Percentiles rank a stretch among this genome's conserved stretches.
phyloP scores from a whole-genome alignment of 2,888 invertebrate genomes.

The Dryomyza anilis region DNA sequence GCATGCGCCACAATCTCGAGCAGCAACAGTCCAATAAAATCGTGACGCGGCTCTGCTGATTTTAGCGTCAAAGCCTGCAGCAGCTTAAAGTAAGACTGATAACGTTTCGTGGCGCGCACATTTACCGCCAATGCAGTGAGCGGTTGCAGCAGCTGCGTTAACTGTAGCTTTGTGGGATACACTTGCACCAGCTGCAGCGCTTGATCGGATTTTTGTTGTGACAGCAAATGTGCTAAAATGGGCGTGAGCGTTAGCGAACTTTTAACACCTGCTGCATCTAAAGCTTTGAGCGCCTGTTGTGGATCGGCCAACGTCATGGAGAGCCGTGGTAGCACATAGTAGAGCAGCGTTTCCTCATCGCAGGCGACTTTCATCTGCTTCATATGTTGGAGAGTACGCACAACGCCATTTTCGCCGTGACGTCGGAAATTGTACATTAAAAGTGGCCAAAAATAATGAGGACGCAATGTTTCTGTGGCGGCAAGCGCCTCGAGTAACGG shows the following conservation, averaged over 20 bases:
- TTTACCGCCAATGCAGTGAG: constrained; percentile 62
- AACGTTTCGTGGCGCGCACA: constrained; percentile 60
- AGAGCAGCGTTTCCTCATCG: constrained; percentile 66
- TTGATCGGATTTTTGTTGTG: constrained; percentile 45
- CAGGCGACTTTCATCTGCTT: constrained; percentile 63
- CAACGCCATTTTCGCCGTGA: constrained; percentile 64
- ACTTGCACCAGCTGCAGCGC: constrained; percentile 43
- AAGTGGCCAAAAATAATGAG: constrained; percentile 74
- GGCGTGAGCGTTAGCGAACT: constrained; percentile 46
- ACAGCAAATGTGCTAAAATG: constrained; percentile 49
- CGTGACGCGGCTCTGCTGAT: constrained; percentile 62
- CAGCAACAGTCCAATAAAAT: constrained; percentile 67
- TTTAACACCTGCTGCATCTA: constrained; percentile 48
- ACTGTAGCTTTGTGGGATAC: constrained; percentile 64
- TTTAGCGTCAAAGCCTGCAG: constrained; percentile 63
- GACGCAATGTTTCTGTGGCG: constrained; percentile 54
- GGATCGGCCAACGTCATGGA: constrained; percentile 49
- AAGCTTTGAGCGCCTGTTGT: constrained; percentile 44
- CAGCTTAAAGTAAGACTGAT: constrained; percentile 62
- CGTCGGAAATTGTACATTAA: constrained; percentile 62
- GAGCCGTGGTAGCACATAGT: constrained; percentile 65
- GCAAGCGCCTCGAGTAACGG: constrained; percentile 45
- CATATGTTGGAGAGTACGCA: constrained; percentile 65
- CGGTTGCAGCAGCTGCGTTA: constrained; percentile 62
- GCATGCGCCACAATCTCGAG: constrained; percentile 62